Evolutionary conservation across 2,888 invertebrate genomes (phyloP).

Genomic region (Atrina japonica): DNA sequence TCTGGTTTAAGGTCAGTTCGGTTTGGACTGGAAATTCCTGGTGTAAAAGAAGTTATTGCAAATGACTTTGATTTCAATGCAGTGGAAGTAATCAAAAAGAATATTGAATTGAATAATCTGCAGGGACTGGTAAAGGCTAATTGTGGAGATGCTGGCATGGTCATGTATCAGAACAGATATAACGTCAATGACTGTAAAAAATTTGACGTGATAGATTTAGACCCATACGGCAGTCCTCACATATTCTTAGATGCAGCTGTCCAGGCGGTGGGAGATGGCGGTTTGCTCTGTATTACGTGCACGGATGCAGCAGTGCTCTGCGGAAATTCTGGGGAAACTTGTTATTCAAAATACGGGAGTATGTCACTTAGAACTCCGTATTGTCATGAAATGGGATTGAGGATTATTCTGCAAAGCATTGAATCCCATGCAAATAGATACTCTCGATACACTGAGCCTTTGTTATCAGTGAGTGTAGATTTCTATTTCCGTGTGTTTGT

Average conservation of each 20-base stretch:
- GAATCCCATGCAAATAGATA: constrained; percentile 96
- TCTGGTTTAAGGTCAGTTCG: constrained; percentile 97
- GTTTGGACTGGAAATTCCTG: constrained; percentile 95
- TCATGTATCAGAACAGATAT: constrained; percentile 83
- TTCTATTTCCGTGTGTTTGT: constrained; percentile 98
- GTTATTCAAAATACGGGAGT: constrained; percentile 95
- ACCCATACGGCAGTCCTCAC: constrained; percentile 98
- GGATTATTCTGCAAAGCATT: constrained; percentile 94
- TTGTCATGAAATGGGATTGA: constrained; percentile 95
- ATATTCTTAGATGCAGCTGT: constrained; percentile 86
- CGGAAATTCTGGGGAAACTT: constrained; percentile 97
- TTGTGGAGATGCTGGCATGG: constrained; percentile 89
- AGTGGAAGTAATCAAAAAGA: constrained; percentile 90
- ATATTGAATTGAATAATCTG: constrained; percentile 89
- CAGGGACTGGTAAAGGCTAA: constrained; percentile 88
- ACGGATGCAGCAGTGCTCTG: constrained; percentile 97
- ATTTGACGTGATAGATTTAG: constrained; percentile 95
- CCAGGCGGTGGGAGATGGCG: constrained; percentile 83
- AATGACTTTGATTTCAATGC: constrained; percentile 94
- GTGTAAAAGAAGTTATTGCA: constrained; percentile 88
- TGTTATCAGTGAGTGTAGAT: constrained; percentile 95
- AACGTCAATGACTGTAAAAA: constrained; percentile 82
- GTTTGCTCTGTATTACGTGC: constrained; percentile 95
- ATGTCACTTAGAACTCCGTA: constrained; percentile 90
- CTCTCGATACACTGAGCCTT: constrained; percentile 93